Evolutionary conservation across 2,888 invertebrate species (phyloP), one percentile per base, ranked within the genome.

Genomic region (Trachelus troglodyta): DNA sequence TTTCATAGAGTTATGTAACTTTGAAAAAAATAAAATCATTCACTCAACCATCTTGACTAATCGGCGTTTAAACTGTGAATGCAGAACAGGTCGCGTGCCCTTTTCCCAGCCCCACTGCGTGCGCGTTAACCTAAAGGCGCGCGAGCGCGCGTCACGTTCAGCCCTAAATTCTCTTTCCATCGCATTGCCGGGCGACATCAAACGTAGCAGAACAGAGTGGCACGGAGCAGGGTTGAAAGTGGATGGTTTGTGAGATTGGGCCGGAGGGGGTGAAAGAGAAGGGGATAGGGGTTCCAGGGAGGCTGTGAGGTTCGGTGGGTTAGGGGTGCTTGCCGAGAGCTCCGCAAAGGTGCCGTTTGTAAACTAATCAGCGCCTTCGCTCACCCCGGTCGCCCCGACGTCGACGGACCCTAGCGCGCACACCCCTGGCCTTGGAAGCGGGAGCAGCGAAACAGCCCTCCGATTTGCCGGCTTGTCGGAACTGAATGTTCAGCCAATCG

Each of bases 261-360:
- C 4, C 23, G 69, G 1, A 69, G 69, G 11, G 30, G 31, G 0
- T 35, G 30, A 31, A 30, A 3, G 69, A 69, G 69, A 23, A 4
- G 76, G 30, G 34, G 15, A 12, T 40, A 35, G n/a, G 73, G 31
- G 77, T 3, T 33, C 73, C 30, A 76, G 76, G 77, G 33, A 40
- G 34, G 69, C 56, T 69, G 74, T 37, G 15, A 69, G 74, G 34
- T 56, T 71, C 78, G 69, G 76, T 78, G 77, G 78, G 35, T n/a
- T 69, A 74, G 78, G 78, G 80, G 77, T 56, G 76, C 75, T 76
- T 79, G 75, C 73, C 75, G 78, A 78, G 74, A 79, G 80, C 74
- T 77, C 76, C 80, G 77, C 79, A 79, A 79, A 80, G 81, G 81
- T 82, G 77, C 80, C 80, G 80, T 82, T 83, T 81, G 82, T 80